These are phyloP conservation scores for Drosophila antonietae DNA, from an alignment of 2,888 invertebrate genomes.

Conservation along the genomic window DNA sequence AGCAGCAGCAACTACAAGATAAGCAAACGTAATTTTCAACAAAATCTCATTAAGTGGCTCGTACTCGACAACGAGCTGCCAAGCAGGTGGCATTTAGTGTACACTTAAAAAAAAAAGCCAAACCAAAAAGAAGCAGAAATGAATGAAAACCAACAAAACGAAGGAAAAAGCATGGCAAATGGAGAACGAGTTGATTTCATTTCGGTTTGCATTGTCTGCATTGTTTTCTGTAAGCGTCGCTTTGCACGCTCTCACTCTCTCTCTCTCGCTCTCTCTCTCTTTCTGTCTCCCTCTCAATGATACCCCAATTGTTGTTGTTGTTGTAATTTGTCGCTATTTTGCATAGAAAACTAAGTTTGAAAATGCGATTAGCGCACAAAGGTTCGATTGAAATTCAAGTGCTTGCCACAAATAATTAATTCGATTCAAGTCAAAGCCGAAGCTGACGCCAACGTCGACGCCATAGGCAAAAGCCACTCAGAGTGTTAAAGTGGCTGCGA, in stretches of 20 bases:
- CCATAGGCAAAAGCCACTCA: constrained; percentile 15
- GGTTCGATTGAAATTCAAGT: constrained; percentile 73
- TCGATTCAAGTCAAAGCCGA: constrained; percentile 27
- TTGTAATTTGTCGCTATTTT: constrained; percentile 66
- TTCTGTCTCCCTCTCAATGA: neutral
- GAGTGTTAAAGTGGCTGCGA: neutral
- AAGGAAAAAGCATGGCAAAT: constrained; percentile 30
- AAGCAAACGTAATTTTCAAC: constrained; percentile 56
- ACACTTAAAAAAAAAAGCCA: neutral
- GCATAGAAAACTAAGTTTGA: constrained; percentile 63
- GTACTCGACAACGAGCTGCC: constrained; percentile 26
- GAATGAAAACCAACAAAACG: constrained; percentile 19
- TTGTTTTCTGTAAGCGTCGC: constrained; percentile 15
- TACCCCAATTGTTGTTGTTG: constrained; percentile 14
- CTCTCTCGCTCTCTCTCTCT: constrained; percentile 6
- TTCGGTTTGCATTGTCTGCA: constrained; percentile 25
- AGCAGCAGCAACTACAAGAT: constrained; percentile 29
- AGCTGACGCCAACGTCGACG: constrained; percentile 1
- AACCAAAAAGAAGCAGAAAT: neutral
- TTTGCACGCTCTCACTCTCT: neutral
- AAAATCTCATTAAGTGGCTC: constrained; percentile 73
- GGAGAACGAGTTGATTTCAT: constrained; percentile 38
- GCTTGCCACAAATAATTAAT: constrained; percentile 72
- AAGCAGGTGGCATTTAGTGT: constrained; percentile 56
- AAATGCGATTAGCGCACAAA: constrained; percentile 68